Evolutionary conservation across 1,140 invertebrate species (phyloP).

Genomic region (Tetramorium parvispinum): DNA sequence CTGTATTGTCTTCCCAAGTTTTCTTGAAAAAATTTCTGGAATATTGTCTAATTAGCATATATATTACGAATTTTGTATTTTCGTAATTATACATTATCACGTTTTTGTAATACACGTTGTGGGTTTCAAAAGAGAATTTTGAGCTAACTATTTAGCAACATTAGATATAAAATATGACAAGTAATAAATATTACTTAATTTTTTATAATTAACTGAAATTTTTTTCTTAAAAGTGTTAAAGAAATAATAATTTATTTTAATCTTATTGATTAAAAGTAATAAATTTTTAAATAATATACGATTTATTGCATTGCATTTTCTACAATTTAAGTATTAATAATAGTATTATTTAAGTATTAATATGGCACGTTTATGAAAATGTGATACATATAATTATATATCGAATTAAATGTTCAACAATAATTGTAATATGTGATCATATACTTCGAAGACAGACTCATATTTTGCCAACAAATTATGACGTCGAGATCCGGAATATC

Average conservation of each 20-base stretch:
- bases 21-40: slow-evolving; percentile 44
- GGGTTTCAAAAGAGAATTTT: background rate
- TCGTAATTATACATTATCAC: background rate
- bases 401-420: background rate
- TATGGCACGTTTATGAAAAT: background rate
- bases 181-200: background rate
- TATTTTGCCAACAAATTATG: slow-evolving; percentile 5
- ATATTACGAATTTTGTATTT: too few species aligned
- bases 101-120: background rate
- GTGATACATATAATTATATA: background rate
- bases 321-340: background rate
- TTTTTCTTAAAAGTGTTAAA: background rate
- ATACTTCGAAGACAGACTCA: background rate
- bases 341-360: background rate
- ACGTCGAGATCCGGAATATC: background rate
- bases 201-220: background rate
- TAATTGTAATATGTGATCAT: background rate
- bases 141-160: background rate
- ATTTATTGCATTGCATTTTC: background rate
- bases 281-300: background rate
- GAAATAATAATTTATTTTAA: slow-evolving; percentile 6
- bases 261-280: background rate
- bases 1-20: slow-evolving; percentile 36
- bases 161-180: background rate
- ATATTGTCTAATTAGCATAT: background rate